These are phyloP conservation scores for Embidobia sp. DNA, from an alignment of 2,888 invertebrate species.

Conservation along the genomic window DNA sequence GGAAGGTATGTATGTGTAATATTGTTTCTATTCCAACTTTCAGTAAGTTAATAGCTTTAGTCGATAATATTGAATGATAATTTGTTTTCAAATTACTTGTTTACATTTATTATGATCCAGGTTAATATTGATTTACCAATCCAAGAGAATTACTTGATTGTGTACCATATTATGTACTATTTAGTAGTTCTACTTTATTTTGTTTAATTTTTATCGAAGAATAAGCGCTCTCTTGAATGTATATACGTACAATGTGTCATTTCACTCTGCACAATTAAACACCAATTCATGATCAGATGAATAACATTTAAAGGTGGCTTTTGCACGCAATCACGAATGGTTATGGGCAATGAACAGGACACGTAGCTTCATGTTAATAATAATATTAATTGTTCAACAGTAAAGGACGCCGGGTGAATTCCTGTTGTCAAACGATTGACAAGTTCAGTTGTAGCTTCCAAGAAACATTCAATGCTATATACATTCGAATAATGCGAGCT, in stretches of 20 bases:
- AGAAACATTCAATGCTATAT: slow-evolving; percentile 54
- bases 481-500: slow-evolving; percentile 64
- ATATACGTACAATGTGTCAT: slow-evolving; percentile 54
- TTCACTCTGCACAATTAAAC: slow-evolving; percentile 39
- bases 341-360: slow-evolving; percentile 50
- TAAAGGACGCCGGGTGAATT: too few species aligned
- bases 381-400: slow-evolving; percentile 55
- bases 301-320: slow-evolving; percentile 44
- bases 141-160: slow-evolving; percentile 78
- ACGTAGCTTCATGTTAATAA: slow-evolving; percentile 55
- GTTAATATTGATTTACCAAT: slow-evolving; percentile 64
- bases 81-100: too few species aligned
- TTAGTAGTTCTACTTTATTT: slow-evolving; percentile 43
- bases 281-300: slow-evolving; percentile 27
- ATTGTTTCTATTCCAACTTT: too few species aligned
- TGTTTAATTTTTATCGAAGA: slow-evolving; percentile 11
- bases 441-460: slow-evolving; percentile 24
- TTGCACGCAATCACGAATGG: slow-evolving; percentile 57
- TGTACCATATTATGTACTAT: slow-evolving; percentile 75
- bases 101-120: too few species aligned
- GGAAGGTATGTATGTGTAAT: too few species aligned
- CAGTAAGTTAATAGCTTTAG: too few species aligned
- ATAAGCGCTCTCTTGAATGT: slow-evolving; percentile 48
- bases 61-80: too few species aligned
- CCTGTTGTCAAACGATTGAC: slow-evolving; percentile 45